Percentiles rank a stretch among this genome's conserved stretches.
These are phyloP conservation scores for Manis crassicaudata DNA, from an alignment of 2,797 vertebrate genomes.

Conservation along the genomic window DNA sequence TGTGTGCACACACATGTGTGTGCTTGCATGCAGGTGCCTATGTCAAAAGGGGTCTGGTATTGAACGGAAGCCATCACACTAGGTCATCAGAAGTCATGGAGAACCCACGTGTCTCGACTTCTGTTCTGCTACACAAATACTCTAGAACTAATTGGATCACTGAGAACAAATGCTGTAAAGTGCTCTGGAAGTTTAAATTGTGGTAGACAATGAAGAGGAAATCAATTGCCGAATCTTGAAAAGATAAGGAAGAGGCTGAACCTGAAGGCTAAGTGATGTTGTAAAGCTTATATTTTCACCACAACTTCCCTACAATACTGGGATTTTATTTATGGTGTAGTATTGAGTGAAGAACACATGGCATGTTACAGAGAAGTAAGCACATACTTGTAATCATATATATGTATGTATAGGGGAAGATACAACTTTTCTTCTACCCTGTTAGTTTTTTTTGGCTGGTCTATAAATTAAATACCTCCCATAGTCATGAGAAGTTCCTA, in stretches of 20 bases:
- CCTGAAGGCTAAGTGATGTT: neutral
- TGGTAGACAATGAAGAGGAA: neutral
- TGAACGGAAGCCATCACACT: neutral
- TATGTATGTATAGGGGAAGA: neutral
- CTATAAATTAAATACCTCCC: no score
- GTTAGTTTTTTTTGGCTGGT: no score
- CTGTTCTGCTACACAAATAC: neutral
- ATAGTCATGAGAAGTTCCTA: no score
- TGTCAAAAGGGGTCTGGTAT: neutral
- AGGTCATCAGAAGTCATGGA: neutral
- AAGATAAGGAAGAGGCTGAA: neutral
- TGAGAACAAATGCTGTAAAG: neutral
- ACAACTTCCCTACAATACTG: neutral
- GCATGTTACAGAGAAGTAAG: neutral
- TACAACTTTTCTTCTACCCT: no score
- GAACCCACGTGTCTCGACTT: neutral
- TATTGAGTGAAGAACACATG: neutral
- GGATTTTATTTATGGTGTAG: neutral
- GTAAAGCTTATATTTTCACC: neutral
- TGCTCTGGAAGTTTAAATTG: neutral
- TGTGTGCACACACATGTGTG: neutral
- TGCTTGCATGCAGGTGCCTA: neutral
- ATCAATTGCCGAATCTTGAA: neutral
- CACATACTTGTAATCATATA: neutral
- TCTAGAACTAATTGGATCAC: neutral